A percentile compares a stretch with the other conserved stretches of the same genome.
These are phyloP conservation scores for Drosophila suzukii DNA, from an alignment of 1,140 invertebrate genomes.

Conservation along the genomic window DNA sequence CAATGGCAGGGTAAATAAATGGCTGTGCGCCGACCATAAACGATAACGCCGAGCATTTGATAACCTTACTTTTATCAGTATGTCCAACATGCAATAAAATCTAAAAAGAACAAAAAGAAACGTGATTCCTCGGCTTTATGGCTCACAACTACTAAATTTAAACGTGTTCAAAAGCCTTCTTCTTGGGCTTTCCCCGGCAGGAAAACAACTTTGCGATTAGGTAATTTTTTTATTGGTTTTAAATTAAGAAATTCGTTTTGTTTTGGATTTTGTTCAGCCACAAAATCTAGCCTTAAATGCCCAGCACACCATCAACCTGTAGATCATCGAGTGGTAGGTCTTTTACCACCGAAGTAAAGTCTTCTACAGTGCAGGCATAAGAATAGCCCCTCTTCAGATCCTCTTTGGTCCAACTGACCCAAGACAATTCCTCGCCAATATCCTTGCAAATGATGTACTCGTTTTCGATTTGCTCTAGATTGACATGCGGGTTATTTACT, in stretches of 20 bases:
- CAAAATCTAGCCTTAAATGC: constrained; percentile 11
- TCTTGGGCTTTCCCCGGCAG: background rate
- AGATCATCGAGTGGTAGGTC: constrained; percentile 75
- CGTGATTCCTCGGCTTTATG: constrained; percentile 44
- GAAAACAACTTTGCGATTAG: constrained; percentile 6
- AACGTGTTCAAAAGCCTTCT: constrained; percentile 11
- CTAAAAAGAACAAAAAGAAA: constrained; percentile 40
- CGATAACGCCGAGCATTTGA: constrained; percentile 37
- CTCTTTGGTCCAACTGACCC: constrained; percentile 85
- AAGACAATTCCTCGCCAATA: constrained; percentile 85
- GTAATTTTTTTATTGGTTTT: constrained; percentile 37
- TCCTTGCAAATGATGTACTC: constrained; percentile 86
- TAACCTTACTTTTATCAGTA: constrained; percentile 46
- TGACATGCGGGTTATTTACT: constrained; percentile 87
- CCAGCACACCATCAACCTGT: constrained; percentile 58
- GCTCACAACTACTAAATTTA: constrained; percentile 38
- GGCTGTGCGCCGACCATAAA: constrained; percentile 45
- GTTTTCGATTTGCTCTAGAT: constrained; percentile 60
- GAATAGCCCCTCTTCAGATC: constrained; percentile 86
- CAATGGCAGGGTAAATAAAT: constrained; percentile 42
- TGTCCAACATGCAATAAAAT: constrained; percentile 51
- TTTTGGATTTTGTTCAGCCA: background rate
- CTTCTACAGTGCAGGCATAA: constrained; percentile 88
- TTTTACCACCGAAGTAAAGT: constrained; percentile 86
- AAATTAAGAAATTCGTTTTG: constrained; percentile 38